Evolutionary conservation across 1,140 invertebrate genomes (phyloP), one percentile per base, ranked within the genome.

Genomic region (Leptinotarsa lineolata): DNA sequence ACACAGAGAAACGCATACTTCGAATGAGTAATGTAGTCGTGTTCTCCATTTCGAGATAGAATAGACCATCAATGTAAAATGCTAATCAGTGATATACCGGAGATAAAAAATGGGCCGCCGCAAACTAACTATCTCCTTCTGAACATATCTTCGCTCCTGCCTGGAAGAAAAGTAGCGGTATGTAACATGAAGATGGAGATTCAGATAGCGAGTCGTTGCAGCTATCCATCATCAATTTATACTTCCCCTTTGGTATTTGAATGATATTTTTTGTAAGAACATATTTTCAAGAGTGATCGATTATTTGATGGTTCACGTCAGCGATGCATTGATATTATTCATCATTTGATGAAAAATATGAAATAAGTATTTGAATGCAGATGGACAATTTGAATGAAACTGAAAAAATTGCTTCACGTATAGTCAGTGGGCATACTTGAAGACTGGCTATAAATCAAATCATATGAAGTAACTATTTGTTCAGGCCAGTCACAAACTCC

Each of bases 41-140:
- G 39, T 30, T 39, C 24, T 16, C 12, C 15, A 39, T 65, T 65
- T 65, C 63, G 63, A 30, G 13, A 65, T 39, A 65, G 22, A 18
- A 39, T 22, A n/a, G 63, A 39, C 16, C 15, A 65, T 16, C 63
- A 24, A 12, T 39, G 63, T 65, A 65, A 65, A 65, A 65, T 65
- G 63, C 63, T 65, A 65, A 65, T 65, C 24, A 65, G 63, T 65
- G 63, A 39, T 24, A 39, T 65, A 65, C 24, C 63, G 16, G 22
- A 65, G 63, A 65, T 65, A 65, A 65, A 65, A 65, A 65, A 39
- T 61, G 11, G 22, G 24, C 61, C n/a, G 61, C 6, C 20, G 13
- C 61, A 21, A 30, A 20, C 22, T 63, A 13, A 15, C 61, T 63
- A 63, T 65, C 63, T 65, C 2, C 24, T 65, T 22, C 63, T 21